phyloP scores from a whole-genome alignment of 2,797 vertebrate genomes.

The Xenentodon cancila region DNA sequence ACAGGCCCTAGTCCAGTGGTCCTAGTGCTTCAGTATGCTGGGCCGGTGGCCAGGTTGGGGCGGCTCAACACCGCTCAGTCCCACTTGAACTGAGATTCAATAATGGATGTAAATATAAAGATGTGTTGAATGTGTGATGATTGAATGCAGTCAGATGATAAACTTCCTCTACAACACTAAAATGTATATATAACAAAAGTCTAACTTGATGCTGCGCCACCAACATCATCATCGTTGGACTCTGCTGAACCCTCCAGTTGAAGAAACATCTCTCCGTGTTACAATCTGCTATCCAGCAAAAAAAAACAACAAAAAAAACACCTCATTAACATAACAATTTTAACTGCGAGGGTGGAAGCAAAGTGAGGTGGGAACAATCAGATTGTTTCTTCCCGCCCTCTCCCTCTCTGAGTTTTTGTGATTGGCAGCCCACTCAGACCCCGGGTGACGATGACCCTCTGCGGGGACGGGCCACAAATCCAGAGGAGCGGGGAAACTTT shows the following conservation, averaged over 20 bases:
- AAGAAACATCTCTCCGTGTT: slow-evolving; percentile 40
- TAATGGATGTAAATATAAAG: too few relatives aligned
- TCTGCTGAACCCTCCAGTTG: not conserved
- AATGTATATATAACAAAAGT: too few relatives aligned
- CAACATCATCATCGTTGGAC: too few relatives aligned
- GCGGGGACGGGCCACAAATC: slow-evolving; percentile 47
- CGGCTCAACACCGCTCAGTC: too few relatives aligned
- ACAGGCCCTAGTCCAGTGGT: too few relatives aligned
- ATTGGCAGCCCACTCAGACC: slow-evolving; percentile 64
- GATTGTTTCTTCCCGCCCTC: slow-evolving; percentile 50
- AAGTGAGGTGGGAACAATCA: slow-evolving; percentile 71
- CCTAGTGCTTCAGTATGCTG: too few relatives aligned
- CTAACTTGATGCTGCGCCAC: too few relatives aligned
- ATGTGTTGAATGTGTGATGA: too few relatives aligned
- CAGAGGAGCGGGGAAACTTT: slow-evolving; percentile 43
- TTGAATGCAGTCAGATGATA: too few relatives aligned
- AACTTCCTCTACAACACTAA: too few relatives aligned
- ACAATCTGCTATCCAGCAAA: slow-evolving; percentile 57
- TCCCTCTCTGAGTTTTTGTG: slow-evolving; percentile 53
- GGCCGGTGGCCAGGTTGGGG: too few relatives aligned
- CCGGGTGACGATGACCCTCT: slow-evolving; percentile 68
- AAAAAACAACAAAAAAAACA: slow-evolving; percentile 47
- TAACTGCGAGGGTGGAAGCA: slow-evolving; percentile 68
- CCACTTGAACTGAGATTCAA: too few relatives aligned
- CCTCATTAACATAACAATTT: slow-evolving; percentile 80